These are phyloP conservation scores for Camelus bactrianus DNA, from an alignment of 2,113 vertebrate species.

Conservation along the genomic window DNA sequence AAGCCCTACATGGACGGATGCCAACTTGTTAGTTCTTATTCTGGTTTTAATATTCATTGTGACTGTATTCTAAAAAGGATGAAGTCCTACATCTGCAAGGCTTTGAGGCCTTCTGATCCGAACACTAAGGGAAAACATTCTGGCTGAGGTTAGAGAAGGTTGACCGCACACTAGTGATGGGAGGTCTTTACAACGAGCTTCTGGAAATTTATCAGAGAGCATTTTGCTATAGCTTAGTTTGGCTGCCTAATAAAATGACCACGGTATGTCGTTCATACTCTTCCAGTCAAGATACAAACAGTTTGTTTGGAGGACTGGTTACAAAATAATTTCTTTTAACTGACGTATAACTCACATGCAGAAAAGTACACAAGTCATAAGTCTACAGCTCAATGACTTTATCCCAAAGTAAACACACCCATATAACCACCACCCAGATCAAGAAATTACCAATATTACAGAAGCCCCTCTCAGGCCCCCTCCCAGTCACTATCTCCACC, in stretches of 20 bases:
- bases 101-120: not conserved
- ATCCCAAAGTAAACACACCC: slow-evolving; percentile 48
- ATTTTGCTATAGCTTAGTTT: not conserved
- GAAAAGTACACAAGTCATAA: slow-evolving; percentile 30
- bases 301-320: slow-evolving; percentile 7
- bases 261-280: not conserved
- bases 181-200: not conserved
- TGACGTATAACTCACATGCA: slow-evolving; percentile 26
- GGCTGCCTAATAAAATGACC: slow-evolving; percentile 5
- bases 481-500: slow-evolving; percentile 20
- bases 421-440: not conserved
- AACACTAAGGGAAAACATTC: not conserved
- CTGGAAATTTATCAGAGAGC: not conserved
- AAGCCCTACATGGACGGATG: not conserved
- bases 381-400: not conserved
- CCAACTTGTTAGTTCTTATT: not conserved
- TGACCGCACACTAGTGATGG: not conserved
- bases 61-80: slow-evolving; percentile 33
- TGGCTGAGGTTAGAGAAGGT: not conserved
- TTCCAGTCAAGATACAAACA: slow-evolving; percentile 20
- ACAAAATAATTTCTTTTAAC: not conserved
- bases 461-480: slow-evolving; percentile 52
- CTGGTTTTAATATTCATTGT: not conserved
- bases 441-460: slow-evolving; percentile 52
- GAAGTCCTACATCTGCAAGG: not conserved